A percentile compares a stretch with the other conserved stretches of the same genome.
These are phyloP conservation scores for Gyrodactylus salaris DNA, from an alignment of 1,140 invertebrate genomes.

Conservation along the genomic window DNA sequence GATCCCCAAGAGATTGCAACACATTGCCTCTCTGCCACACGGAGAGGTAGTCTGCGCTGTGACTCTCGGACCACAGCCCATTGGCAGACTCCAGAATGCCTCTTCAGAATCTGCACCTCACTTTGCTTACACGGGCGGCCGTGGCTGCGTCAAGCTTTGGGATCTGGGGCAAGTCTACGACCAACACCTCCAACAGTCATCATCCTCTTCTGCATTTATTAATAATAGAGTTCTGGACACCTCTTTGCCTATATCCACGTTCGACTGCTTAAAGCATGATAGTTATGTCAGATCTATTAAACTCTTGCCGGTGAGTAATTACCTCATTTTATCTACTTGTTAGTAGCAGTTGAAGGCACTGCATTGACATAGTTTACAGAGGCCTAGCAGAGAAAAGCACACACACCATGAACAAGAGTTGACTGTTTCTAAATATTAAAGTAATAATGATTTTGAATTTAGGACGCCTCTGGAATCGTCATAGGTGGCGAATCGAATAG, in stretches of 20 bases:
- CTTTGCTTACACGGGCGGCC: conserved; percentile 74
- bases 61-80: conserved; percentile 27
- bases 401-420: no score
- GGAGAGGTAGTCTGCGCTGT: conserved; percentile 71
- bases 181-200: conserved; percentile 5
- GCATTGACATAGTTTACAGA: no score
- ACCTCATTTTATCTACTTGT: no score
- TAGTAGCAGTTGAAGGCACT: no score
- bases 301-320: conserved; percentile 20
- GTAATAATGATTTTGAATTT: conserved; percentile 24
- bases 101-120: conserved; percentile 31
- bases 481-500: conserved; percentile 82
- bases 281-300: conserved; percentile 73
- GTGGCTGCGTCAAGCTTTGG: conserved; percentile 69
- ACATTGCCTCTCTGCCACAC: conserved; percentile 58
- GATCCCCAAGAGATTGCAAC: conserved; percentile 44
- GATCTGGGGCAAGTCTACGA: conserved; percentile 23
- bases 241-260: conserved; percentile 22
- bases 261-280: conserved; percentile 5
- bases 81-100: not conserved
- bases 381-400: no score
- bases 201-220: conserved; percentile 12
- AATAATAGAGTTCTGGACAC: conserved; percentile 28
- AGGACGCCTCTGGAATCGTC: conserved; percentile 71
- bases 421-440: no score